Percentiles rank a stretch among this genome's conserved stretches.
These are phyloP conservation scores for Halictus ligatus DNA, from an alignment of 2,888 invertebrate species.

Conservation along the genomic window DNA sequence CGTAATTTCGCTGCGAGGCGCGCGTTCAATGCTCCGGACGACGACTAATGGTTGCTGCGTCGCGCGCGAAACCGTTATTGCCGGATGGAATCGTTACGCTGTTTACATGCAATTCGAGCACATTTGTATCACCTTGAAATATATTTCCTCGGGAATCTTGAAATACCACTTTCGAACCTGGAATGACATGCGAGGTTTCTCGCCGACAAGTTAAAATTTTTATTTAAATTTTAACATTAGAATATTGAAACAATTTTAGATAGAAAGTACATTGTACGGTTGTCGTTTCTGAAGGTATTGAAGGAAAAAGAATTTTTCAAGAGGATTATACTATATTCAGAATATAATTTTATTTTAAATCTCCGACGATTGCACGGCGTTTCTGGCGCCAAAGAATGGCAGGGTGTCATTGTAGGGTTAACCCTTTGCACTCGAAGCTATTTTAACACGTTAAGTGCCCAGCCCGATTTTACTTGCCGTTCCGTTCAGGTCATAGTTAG, in stretches of 20 bases:
- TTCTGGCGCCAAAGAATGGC: background rate
- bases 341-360: background rate
- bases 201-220: no score
- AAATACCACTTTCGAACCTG: background rate
- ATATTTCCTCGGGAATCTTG: background rate
- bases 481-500: no score
- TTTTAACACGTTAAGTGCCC: no score
- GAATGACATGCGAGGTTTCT: background rate
- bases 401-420: background rate
- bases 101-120: background rate
- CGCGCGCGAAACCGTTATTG: background rate
- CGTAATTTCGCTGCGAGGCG: background rate
- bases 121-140: background rate
- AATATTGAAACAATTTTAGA: background rate
- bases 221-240: background rate
- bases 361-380: no score
- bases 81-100: background rate
- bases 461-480: no score
- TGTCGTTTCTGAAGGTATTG: background rate
- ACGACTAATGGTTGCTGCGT: background rate
- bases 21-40: background rate
- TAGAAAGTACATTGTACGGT: background rate
- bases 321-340: background rate
- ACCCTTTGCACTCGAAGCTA: no score
- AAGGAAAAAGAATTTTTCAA: background rate